Evolutionary conservation across 1,140 invertebrate genomes (phyloP).

Genomic region (Drosophila lacertosa): DNA sequence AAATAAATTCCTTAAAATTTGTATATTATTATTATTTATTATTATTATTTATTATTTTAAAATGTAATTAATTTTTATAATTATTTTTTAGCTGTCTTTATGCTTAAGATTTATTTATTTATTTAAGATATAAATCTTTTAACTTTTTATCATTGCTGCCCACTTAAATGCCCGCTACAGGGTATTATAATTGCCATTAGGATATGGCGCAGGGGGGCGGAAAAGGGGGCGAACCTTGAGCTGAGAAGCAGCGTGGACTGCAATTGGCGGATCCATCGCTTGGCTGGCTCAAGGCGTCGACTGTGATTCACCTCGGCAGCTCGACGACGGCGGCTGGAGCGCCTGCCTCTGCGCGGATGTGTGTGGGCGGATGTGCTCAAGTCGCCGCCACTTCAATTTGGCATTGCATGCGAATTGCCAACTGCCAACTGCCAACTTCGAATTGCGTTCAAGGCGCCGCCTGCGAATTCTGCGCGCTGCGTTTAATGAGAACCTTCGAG

Average conservation of each 20-base stretch:
- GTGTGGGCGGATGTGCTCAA: conserved; percentile 38
- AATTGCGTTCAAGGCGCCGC: conserved; percentile 45
- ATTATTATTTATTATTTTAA: too few relatives aligned
- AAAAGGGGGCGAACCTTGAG: conserved; percentile 44
- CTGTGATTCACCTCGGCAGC: conserved; percentile 36
- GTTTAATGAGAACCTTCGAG: conserved; percentile 24
- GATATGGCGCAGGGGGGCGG: not conserved
- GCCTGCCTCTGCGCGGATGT: not conserved
- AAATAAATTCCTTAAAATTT: too few relatives aligned
- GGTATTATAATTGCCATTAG: conserved; percentile 5
- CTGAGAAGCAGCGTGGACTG: conserved; percentile 15
- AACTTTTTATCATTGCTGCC: too few relatives aligned
- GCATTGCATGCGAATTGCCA: conserved; percentile 37
- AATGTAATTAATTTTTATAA: too few relatives aligned
- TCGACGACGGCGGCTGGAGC: conserved; percentile 43
- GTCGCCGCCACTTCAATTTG: conserved; percentile 4
- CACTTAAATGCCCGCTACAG: not conserved
- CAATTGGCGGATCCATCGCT: conserved; percentile 57
- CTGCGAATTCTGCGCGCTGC: conserved; percentile 11
- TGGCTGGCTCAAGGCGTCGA: conserved; percentile 55
- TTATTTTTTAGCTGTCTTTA: too few relatives aligned
- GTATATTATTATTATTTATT: too few relatives aligned
- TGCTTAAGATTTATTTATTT: too few relatives aligned
- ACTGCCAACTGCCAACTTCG: conserved; percentile 14
- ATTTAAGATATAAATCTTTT: too few relatives aligned